phyloP scores from a whole-genome alignment of 2,113 vertebrate genomes.

The Toxotes jaculatrix region DNA sequence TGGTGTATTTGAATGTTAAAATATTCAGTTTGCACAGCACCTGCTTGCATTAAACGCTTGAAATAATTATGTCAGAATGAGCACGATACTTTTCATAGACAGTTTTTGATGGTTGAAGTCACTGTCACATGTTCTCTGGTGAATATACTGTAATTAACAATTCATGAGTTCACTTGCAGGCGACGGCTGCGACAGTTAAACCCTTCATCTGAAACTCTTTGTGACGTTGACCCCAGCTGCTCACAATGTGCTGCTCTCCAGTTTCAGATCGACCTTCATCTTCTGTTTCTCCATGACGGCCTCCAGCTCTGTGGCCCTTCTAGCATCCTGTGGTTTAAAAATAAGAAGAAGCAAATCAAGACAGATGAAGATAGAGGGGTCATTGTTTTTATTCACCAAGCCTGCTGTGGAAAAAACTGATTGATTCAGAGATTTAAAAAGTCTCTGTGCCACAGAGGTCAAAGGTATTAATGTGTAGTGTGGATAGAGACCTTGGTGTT shows the following conservation, averaged over 20 bases:
- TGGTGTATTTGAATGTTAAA: not conserved
- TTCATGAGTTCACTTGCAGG: not conserved
- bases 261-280: constrained; percentile 88
- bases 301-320: constrained; percentile 86
- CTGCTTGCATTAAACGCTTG: constrained; percentile 5
- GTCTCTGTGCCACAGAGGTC: too few species aligned
- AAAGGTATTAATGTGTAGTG: too few species aligned
- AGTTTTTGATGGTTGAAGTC: not conserved
- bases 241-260: constrained; percentile 83
- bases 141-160: constrained; percentile 3
- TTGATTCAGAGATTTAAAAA: too few species aligned
- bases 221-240: not conserved
- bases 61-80: not conserved
- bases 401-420: too few species aligned
- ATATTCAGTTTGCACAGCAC: constrained; percentile 19
- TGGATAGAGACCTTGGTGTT: too few species aligned
- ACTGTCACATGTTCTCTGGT: not conserved
- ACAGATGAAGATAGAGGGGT: not conserved
- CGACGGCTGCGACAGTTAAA: not conserved
- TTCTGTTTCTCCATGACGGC: constrained; percentile 93
- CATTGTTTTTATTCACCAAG: not conserved
- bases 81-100: not conserved
- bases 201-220: not conserved
- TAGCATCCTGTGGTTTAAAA: constrained; percentile 73
- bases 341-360: not conserved